phyloP scores from a whole-genome alignment of 2,888 invertebrate species.

The Lasius platythorax region DNA sequence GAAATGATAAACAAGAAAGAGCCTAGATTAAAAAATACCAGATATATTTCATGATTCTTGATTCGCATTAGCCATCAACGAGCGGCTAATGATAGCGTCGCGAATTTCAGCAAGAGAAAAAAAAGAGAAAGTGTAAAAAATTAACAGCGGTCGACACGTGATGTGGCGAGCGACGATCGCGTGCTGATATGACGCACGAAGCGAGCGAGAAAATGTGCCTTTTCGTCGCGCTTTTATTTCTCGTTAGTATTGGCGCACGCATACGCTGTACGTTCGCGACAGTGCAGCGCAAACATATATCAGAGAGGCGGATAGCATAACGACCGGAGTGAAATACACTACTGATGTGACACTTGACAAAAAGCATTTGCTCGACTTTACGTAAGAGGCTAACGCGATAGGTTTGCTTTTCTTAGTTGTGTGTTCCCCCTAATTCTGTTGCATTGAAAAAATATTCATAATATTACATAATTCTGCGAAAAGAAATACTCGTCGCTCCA shows the following conservation, averaged over 20 bases:
- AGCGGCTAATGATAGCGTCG: conserved; percentile 59
- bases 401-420: neutral
- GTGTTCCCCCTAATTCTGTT: neutral
- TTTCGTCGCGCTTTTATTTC: conserved; percentile 59
- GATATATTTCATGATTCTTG: conserved; percentile 11
- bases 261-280: conserved; percentile 43
- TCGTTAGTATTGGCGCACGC: conserved; percentile 42
- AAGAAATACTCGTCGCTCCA: neutral
- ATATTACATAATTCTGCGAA: neutral
- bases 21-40: neutral
- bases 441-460: neutral
- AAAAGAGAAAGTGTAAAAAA: conserved; percentile 64
- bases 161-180: conserved; percentile 64
- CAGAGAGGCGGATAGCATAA: conserved; percentile 64
- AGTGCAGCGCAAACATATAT: conserved; percentile 47
- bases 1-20: conserved; percentile 2
- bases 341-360: conserved; percentile 21
- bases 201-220: conserved; percentile 59
- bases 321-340: conserved; percentile 47
- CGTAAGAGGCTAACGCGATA: conserved; percentile 8
- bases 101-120: conserved; percentile 52
- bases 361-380: conserved; percentile 36
- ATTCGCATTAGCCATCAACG: conserved; percentile 37
- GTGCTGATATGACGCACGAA: conserved; percentile 64
- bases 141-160: conserved; percentile 70